These are phyloP conservation scores for Vulpes ferrilata DNA, from an alignment of 2,113 vertebrate genomes.

Conservation along the genomic window DNA sequence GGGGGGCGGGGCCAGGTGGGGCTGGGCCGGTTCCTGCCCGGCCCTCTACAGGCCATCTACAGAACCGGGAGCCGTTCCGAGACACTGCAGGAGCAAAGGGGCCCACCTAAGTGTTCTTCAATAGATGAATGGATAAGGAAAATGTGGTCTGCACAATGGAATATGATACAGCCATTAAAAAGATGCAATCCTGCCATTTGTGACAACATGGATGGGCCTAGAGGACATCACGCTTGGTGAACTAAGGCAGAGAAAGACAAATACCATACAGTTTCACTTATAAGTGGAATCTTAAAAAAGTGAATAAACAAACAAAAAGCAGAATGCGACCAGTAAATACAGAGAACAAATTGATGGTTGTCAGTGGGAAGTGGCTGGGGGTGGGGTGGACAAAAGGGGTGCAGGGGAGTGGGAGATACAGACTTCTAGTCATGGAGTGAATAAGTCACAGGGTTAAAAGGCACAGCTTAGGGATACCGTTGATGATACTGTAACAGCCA, in stretches of 20 bases:
- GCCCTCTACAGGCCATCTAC: not conserved
- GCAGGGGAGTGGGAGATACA: not conserved
- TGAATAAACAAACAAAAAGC: not conserved
- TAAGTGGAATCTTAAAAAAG: not conserved
- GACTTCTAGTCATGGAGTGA: not conserved
- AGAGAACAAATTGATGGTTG: not conserved
- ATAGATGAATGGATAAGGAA: not conserved
- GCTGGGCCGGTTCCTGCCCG: not conserved
- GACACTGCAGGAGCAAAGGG: not conserved
- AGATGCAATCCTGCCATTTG: not conserved
- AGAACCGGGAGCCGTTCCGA: not conserved
- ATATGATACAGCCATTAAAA: not conserved
- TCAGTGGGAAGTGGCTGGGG: not conserved
- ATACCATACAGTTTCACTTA: not conserved
- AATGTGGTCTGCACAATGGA: not conserved
- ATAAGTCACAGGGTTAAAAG: not conserved
- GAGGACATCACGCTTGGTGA: not conserved
- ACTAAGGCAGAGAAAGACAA: not conserved
- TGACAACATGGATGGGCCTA: not conserved
- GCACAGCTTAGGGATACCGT: not conserved
- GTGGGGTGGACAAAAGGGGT: not conserved
- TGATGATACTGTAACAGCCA: accelerated
- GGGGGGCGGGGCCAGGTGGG: not conserved
- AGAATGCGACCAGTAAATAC: not conserved
- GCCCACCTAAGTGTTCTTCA: not conserved